phyloP scores from a whole-genome alignment of 1,140 invertebrate genomes.

The Ceratina australensis region DNA sequence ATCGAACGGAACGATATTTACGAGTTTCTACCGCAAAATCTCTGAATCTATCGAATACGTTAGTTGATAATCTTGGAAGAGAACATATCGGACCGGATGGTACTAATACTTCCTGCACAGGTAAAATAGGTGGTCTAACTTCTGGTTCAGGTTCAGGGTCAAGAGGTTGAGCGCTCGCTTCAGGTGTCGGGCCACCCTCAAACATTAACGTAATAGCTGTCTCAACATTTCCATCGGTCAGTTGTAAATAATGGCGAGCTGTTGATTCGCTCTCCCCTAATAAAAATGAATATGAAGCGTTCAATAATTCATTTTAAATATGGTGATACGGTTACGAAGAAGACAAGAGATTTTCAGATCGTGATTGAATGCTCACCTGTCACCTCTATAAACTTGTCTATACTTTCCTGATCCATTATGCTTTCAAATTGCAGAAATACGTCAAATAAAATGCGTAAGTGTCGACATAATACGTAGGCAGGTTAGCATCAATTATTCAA shows the following conservation, averaged over 20 bases:
- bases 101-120: constrained; percentile 81
- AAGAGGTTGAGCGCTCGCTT: constrained; percentile 25
- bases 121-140: constrained; percentile 84
- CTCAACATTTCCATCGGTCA: constrained; percentile 76
- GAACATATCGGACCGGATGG: constrained; percentile 75
- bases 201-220: constrained; percentile 75
- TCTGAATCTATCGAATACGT: constrained; percentile 84
- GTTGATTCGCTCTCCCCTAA: constrained; percentile 70
- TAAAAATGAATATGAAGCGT: not conserved
- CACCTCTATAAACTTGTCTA: constrained; percentile 76
- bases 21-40: constrained; percentile 85
- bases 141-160: constrained; percentile 70
- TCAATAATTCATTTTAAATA: not conserved
- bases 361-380: constrained; percentile 64
- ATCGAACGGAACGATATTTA: constrained; percentile 65
- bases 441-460: not conserved
- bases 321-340: not conserved
- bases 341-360: too few species aligned
- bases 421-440: not conserved
- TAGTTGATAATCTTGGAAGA: constrained; percentile 77
- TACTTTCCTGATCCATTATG: constrained; percentile 72
- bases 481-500: not conserved
- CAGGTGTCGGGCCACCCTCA: constrained; percentile 64
- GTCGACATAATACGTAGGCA: not conserved
- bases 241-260: constrained; percentile 71